These are phyloP conservation scores for Coranthus polyacanthus DNA, from an alignment of 2,797 vertebrate genomes.

Conservation along the genomic window DNA sequence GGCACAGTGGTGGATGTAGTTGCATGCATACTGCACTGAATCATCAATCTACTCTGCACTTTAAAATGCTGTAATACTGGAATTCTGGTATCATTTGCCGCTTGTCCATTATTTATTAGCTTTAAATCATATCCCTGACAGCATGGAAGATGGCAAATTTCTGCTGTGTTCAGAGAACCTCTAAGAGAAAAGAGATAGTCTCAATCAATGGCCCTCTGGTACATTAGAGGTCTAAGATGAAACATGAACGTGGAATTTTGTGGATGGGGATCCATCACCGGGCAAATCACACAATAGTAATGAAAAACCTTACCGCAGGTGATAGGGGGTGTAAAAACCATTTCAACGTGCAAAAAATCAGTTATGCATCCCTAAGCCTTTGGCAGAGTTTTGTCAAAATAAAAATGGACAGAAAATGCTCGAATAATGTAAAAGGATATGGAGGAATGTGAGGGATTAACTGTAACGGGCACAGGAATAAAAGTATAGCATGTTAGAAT, in stretches of 20 bases:
- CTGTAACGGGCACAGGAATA: constrained; percentile 31
- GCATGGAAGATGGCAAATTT: constrained; percentile 46
- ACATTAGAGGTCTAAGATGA: constrained; percentile 48
- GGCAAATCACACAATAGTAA: constrained; percentile 54
- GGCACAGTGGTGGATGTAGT: constrained; percentile 43
- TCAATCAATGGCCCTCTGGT: constrained; percentile 45
- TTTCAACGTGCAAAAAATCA: constrained; percentile 48
- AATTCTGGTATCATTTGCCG: constrained; percentile 66
- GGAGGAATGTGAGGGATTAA: constrained; percentile 38
- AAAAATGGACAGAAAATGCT: constrained; percentile 53
- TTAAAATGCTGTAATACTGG: constrained; percentile 58
- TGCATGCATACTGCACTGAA: constrained; percentile 41
- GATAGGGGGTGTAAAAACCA: constrained; percentile 43
- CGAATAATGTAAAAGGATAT: constrained; percentile 59
- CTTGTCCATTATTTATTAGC: constrained; percentile 72
- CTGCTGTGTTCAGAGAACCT: constrained; percentile 49
- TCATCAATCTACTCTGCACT: constrained; percentile 57
- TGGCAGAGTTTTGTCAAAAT: constrained; percentile 52
- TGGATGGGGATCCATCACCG: constrained; percentile 51
- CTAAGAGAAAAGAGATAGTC: constrained; percentile 33
- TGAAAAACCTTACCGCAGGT: constrained; percentile 52
- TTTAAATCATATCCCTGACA: constrained; percentile 62
- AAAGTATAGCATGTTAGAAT: constrained; percentile 14
- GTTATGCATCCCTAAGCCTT: constrained; percentile 48
- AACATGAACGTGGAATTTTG: constrained; percentile 44